These are phyloP conservation scores for Bubo blakistoni DNA, from an alignment of 2,113 vertebrate species.

Conservation along the genomic window DNA sequence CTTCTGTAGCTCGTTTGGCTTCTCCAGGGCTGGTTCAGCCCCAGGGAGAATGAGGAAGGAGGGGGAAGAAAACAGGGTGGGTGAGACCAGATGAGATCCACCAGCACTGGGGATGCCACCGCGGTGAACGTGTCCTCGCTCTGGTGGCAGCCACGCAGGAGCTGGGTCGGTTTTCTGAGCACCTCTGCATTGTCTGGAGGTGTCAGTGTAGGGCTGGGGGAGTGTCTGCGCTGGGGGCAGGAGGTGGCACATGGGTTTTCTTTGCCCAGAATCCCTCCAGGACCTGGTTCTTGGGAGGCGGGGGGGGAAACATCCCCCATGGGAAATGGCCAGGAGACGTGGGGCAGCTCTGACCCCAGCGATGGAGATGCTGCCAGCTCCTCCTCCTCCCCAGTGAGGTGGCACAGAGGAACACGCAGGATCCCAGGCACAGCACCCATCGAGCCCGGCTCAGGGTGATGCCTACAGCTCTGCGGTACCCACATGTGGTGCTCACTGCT, in stretches of 20 bases:
- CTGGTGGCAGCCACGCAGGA: fast-evolving
- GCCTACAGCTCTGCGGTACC: neutral
- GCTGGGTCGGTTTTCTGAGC: neutral
- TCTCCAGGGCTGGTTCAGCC: neutral
- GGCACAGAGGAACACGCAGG: neutral
- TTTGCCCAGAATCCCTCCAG: neutral
- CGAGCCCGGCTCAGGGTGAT: neutral
- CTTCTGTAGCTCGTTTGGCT: neutral
- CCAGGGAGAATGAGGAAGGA: fast-evolving
- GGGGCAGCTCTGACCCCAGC: neutral
- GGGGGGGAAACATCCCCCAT: neutral
- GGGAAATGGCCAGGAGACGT: fast-evolving
- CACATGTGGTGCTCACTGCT: neutral
- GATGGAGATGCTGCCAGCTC: neutral
- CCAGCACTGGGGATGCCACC: fast-evolving
- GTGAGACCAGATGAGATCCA: neutral
- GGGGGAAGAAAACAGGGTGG: neutral
- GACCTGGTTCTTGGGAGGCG: no score
- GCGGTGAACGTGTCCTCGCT: neutral
- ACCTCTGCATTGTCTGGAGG: neutral
- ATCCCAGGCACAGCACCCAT: neutral
- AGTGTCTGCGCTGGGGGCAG: neutral
- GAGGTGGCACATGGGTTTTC: neutral
- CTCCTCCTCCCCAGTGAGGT: neutral
- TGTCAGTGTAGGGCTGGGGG: fast-evolving